A percentile compares a stretch with the other conserved stretches of the same genome.
phyloP scores from a whole-genome alignment of 2,888 invertebrate genomes.

The Mimachlamys varia region DNA sequence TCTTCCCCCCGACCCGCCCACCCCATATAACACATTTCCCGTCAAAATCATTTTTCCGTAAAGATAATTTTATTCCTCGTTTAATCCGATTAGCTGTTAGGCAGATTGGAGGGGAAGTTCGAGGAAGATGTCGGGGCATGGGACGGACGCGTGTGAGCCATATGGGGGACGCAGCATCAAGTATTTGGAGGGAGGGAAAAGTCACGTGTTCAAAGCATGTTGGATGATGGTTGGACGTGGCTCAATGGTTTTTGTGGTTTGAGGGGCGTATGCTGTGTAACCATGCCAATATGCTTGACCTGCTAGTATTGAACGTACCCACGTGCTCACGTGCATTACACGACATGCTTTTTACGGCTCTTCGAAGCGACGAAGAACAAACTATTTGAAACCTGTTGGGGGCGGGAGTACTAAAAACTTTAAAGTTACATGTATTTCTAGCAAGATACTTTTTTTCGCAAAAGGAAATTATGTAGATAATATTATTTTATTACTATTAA shows the following conservation, averaged over 20 bases:
- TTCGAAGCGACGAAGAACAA: background rate
- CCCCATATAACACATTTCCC: conserved; percentile 26
- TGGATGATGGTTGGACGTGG: background rate
- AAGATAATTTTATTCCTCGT: conserved; percentile 5
- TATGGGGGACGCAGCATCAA: background rate
- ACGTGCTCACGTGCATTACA: background rate
- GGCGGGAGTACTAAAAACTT: no score
- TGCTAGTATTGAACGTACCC: background rate
- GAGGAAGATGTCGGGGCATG: background rate
- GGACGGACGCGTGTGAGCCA: background rate
- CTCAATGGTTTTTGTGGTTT: background rate
- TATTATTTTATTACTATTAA: no score
- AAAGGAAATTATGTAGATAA: no score
- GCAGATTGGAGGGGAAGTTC: conserved; percentile 36
- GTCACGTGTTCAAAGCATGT: conserved; percentile 14
- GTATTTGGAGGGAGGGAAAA: background rate
- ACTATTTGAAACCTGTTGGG: background rate
- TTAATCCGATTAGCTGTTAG: conserved; percentile 16
- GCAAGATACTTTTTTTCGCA: no score
- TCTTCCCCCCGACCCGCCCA: background rate
- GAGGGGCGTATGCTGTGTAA: background rate
- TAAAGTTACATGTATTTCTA: no score
- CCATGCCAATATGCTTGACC: conserved; percentile 28
- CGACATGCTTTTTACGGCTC: background rate
- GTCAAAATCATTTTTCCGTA: background rate